Conservation (phyloP, 2,888 invertebrate species). For the Hydrotaea cyrtoneurina region DNA sequence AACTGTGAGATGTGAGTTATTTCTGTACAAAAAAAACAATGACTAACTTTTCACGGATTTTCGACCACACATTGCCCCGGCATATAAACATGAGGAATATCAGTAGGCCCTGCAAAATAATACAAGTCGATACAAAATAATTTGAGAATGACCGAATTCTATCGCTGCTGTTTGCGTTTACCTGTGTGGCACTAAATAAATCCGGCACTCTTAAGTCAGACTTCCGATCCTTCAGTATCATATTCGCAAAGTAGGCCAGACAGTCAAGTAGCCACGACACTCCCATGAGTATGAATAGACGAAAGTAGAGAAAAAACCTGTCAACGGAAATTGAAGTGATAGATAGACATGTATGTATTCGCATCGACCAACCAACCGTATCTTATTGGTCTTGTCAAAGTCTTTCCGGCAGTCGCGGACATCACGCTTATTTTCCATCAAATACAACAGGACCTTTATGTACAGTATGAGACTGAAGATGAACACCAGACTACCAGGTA, state of each 20-base stretch:
- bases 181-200: slow-evolving; percentile 57
- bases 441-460: slow-evolving; percentile 5
- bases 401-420: not conserved
- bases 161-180: too few species aligned
- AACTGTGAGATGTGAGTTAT: too few species aligned
- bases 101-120: slow-evolving; percentile 48
- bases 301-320: slow-evolving; percentile 37
- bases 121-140: too few species aligned
- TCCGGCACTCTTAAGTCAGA: slow-evolving; percentile 22
- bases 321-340: not conserved
- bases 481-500: slow-evolving; percentile 45
- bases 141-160: too few species aligned
- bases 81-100: slow-evolving; percentile 23
- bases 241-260: slow-evolving; percentile 20
- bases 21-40: too few species aligned
- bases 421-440: not conserved
- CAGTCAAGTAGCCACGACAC: slow-evolving; percentile 32
- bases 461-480: slow-evolving; percentile 37
- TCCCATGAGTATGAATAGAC: slow-evolving; percentile 41
- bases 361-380: not conserved
- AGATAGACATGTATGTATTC: not conserved
- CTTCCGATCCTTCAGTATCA: slow-evolving; percentile 20
- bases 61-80: not conserved
- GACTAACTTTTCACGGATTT: slow-evolving; percentile 16
- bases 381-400: slow-evolving; percentile 1